Evolutionary conservation across 2,888 invertebrate genomes (phyloP), one percentile per base, ranked within the genome.

Genomic region (Lithophane leautieri): DNA sequence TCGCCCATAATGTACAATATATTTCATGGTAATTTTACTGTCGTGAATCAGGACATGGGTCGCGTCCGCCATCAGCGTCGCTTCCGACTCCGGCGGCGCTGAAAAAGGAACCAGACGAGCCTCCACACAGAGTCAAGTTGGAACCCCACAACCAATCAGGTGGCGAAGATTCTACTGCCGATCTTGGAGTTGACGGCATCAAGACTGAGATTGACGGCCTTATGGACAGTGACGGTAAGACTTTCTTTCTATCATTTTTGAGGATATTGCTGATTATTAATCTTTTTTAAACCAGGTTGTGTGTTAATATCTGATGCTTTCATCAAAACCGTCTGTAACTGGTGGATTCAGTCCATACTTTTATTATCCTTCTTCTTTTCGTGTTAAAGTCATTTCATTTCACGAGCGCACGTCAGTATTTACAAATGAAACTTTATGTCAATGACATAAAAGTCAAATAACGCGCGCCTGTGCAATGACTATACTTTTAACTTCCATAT

Each of bases 201-300:
- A 97, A 97, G 92, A 97, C 97, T 74, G 97, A 97, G 88, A 97
- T 97, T 78, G 97, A 97, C 89, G 96, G 96, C 74, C 96, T 97
- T 86, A 96, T 97, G 95, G 97, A 97, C 77, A 95, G 95, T 66
- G 96, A 96, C 86, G 96, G 96, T 96, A 73, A 84, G 78, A 47
- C 19, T 6, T 76, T 40, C 25, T 62, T 44, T 52, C 4, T 34
- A 34, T 34, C 4, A 34, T 34, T 34, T 6, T 34, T 34, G 34
- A 34, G 34, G 34, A 34, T 34, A 34, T 34, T 34, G 42, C 42
- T 9, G 42, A 42, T 42, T 42, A 42, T 42, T 42, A 42, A 42
- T 42, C 42, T 42, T 42, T 0, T 42, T 42, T 42, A 34, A 34
- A 42, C 9, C 42, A 42, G 42, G 1, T 42, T 42, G 9, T 42